Evolutionary conservation across 2,113 vertebrate genomes (phyloP), one percentile per base, ranked within the genome.

Genomic region (Turdus rufiventris): DNA sequence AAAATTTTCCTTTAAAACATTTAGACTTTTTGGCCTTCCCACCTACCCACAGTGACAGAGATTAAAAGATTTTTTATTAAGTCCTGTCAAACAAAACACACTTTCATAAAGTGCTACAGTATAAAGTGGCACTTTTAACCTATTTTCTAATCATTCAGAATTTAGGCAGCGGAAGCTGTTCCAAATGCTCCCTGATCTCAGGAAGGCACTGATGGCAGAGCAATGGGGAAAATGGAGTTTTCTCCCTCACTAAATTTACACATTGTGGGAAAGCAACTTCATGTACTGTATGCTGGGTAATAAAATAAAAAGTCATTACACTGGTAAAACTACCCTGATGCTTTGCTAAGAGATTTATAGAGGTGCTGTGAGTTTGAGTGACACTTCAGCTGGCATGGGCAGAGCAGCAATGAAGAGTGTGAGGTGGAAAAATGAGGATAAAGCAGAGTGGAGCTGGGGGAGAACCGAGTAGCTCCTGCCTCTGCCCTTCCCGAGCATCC

Each of bases 1-100:
- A 98, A 96, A 97, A 94, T 97, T 96, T 98, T 95, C 96, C 96
- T 97, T 96, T 97, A 97, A 98, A 97, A 97, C 96, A 97, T 90
- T 94, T 96, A 97, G 97, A 96, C 96, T 97, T 98, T 96, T 97
- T 96, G 97, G 96, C 97, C 97, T 97, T 89, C 90, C 88, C 26
- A 92, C 92, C 97, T 98, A 94, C 96, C 93, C 93, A 67, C 54
- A 50, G 95, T 94, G 97, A 97, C 97, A 97, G 88, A 98, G 96
- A 98, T 97, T 85, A 97, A 96, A 97, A 95, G 92, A 94, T 91
- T 96, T 96, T 96, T 96, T 93, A 95, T 96, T 96, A 94, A n/a
- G 68, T 94, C 93, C 94, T 97, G 96, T 97, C 98, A 97, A 91
- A 96, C 58, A 84, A 95, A 96, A 94, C 81, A 89, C 77, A 74